Base-by-base conservation (phyloP, 2,113 vertebrate genomes). In the Triplophysa rosa region DNA sequence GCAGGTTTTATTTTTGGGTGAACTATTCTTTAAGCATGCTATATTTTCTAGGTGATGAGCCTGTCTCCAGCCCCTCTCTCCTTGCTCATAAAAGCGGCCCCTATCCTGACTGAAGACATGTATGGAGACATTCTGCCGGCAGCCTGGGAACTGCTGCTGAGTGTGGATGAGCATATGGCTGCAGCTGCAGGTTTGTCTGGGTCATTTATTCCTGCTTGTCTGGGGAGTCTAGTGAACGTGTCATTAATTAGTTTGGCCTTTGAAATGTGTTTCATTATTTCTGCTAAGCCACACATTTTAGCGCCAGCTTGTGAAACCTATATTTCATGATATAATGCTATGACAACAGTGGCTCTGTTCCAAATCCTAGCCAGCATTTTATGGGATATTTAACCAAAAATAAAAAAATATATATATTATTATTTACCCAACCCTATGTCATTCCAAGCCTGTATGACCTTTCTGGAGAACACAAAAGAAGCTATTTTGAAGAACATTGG, bases 151-250 rank as follows among this genome's bases (percentile, higher is more conserved):
- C 94, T 99, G 2, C 83, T 99, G 62, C 95, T 99, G 66, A 99
- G 97, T 3, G 93, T 98, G 89, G 98, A 99, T 66, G 98, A 99
- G 76, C 98, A 99, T 75, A 99, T 99, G 95, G 97, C 97, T 1
- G 98, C 96, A 3, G 97, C 97, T 19, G 97, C 98, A 82, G 98
- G 98, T 99, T 84, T 77, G 77, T 49, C 69, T 62, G 8, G 1
- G 14, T 75, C 26, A 19, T n/a, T 19, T 59, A 26, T 67, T 47
- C 17, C 23, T 62, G 17, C 23, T 9, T 21, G 16, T 45, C 9
- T 42, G n/a, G 8, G 14, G 14, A 67, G 40, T 42, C 33, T 42
- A 63, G 8, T 64, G 17, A 29, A 21, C n/a, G 13, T 45, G 58
- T 26, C 5, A 45, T 62, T 74, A 45, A 5, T 45, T 64, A 45